Evolutionary conservation across 2,113 vertebrate species (phyloP).

Genomic region (Ceratotherium simum): DNA sequence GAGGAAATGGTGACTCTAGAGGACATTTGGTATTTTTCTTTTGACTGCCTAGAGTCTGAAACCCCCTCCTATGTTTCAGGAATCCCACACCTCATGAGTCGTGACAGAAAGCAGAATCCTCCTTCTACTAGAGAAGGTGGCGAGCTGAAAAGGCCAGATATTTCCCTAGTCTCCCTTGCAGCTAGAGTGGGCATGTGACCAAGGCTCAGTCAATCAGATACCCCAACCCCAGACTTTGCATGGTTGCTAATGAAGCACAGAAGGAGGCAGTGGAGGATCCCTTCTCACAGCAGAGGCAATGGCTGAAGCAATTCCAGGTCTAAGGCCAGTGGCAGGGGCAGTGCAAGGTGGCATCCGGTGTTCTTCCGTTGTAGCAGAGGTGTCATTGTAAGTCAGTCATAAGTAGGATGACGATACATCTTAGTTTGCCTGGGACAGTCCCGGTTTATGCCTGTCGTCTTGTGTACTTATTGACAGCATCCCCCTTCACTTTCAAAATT

Average conservation of each 20-base stretch:
- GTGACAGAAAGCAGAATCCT: neutral
- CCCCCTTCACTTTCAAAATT: neutral
- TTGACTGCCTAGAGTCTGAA: neutral
- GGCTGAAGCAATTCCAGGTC: neutral
- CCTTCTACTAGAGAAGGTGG: neutral
- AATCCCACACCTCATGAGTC: neutral
- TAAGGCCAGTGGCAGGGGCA: neutral
- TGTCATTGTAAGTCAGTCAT: neutral
- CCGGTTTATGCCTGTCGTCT: neutral
- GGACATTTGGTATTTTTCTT: neutral
- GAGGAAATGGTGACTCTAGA: neutral
- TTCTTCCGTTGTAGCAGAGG: neutral
- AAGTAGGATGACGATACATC: neutral
- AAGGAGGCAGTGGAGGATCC: too few species aligned
- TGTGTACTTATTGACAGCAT: neutral
- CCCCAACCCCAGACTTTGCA: neutral
- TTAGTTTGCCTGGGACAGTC: neutral
- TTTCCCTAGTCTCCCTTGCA: neutral
- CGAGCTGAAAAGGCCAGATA: neutral
- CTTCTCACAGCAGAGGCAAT: neutral
- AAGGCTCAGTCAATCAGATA: rapidly evolving
- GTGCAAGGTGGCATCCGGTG: neutral
- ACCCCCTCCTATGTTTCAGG: neutral
- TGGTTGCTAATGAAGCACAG: neutral
- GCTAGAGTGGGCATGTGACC: neutral